phyloP scores from a whole-genome alignment of 2,113 vertebrate species.

The Pelecanus crispus region DNA sequence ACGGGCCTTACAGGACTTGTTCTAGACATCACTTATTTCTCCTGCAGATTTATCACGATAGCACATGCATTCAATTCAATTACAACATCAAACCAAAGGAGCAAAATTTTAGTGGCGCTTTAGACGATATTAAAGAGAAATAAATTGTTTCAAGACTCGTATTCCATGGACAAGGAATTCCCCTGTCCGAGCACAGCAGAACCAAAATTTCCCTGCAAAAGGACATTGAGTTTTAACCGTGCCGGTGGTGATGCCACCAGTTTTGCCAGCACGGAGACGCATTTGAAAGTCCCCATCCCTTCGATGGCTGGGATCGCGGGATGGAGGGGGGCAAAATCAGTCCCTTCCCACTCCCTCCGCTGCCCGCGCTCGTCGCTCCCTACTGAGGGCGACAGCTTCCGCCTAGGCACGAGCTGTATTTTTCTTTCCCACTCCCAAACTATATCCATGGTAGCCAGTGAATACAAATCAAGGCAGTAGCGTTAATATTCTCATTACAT shows the following conservation, averaged over 20 bases:
- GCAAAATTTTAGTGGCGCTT: fast-evolving
- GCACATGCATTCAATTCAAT: fast-evolving
- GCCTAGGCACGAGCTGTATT: fast-evolving
- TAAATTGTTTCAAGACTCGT: fast-evolving
- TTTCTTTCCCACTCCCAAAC: neutral
- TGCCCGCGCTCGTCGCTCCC: neutral
- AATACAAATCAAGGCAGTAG: constrained; percentile 54
- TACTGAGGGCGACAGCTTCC: neutral
- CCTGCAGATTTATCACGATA: neutral
- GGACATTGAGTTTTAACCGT: fast-evolving
- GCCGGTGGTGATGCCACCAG: fast-evolving
- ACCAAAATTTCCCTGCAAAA: neutral
- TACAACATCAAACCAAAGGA: fast-evolving
- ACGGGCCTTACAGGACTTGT: neutral
- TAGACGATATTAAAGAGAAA: neutral
- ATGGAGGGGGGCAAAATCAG: fast-evolving
- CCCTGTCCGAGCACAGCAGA: neutral
- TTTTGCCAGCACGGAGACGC: fast-evolving
- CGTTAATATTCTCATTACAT: constrained; percentile 39
- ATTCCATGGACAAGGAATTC: neutral
- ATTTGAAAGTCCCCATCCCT: neutral
- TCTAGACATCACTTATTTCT: neutral
- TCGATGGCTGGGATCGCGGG: fast-evolving
- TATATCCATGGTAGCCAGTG: neutral
- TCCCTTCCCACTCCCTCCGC: neutral